These are phyloP conservation scores for Grus americana DNA, from an alignment of 2,113 vertebrate genomes.

Conservation along the genomic window DNA sequence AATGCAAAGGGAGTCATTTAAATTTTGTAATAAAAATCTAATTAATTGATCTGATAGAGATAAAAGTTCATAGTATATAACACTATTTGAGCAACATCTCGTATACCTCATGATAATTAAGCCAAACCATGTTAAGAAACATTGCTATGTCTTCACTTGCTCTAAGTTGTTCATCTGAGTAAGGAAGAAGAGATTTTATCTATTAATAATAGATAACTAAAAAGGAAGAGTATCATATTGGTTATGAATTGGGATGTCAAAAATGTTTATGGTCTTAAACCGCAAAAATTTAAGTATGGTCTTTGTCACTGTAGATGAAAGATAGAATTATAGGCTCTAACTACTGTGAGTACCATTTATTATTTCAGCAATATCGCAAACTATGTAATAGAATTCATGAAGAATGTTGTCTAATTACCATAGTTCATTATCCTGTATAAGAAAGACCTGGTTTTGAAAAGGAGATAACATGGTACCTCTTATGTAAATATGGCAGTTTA, in stretches of 20 bases:
- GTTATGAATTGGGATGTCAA: not conserved
- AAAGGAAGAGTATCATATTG: not conserved
- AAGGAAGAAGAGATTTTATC: not conserved
- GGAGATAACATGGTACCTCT: not conserved
- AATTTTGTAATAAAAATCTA: not conserved
- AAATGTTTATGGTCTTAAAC: not conserved
- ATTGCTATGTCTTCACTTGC: not conserved
- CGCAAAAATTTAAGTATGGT: not conserved
- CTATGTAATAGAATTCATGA: not conserved
- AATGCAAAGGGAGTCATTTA: not conserved
- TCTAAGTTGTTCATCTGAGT: not conserved
- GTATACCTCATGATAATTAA: not conserved
- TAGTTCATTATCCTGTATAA: not conserved
- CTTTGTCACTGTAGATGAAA: not conserved
- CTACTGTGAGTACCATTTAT: not conserved
- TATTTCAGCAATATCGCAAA: not conserved
- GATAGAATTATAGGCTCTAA: not conserved
- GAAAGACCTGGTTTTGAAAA: not conserved
- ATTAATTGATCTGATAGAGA: not conserved
- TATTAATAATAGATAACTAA: not conserved
- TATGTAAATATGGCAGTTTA: not conserved
- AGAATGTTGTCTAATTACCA: not conserved
- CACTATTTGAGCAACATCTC: not conserved
- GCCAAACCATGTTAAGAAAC: not conserved
- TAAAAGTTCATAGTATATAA: not conserved